Base-by-base conservation (phyloP, 2,888 invertebrate species). In the Lasius platythorax region DNA sequence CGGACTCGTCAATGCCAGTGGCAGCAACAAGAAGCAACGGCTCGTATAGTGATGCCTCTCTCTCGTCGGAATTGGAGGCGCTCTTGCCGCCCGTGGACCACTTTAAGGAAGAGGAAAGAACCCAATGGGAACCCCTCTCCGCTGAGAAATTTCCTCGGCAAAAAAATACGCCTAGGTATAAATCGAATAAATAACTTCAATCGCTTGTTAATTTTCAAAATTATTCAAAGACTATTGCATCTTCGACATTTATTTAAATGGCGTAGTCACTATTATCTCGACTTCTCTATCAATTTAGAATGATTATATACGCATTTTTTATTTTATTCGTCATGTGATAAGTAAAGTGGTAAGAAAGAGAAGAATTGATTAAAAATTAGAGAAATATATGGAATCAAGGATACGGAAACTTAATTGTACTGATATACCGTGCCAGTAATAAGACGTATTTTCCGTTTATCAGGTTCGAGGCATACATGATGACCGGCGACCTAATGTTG, bases 401-500 rank as follows among this genome's bases (percentile, higher is more conserved):
- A 50, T 68, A 18, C 9, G 28, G n/a, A 30, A 53, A 8, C 50
- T 33, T 8, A 6, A 46, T 28, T 0, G n/a, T 33, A 64, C 15
- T 40, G 12, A 40, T 61, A 43, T 74, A 8, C 43, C 9, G 28
- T 33, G 33, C 6, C n/a, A 56, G 3, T 73, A 58, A 73, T 64
- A 33, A 61, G n/a, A 5, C 8, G 33, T 8, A 43, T 40, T 73
- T 30, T 40, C 43, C 15, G 8, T 63, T 72, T 58, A 6, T 43
- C 81, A 97, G 98, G 95, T 98, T 98, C 95, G 98, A 98, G 95
- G 98, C 98, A 83, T 99, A 98, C 96, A 98, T 99, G 97, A 99
- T 99, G 99, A 99, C 99, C 46, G 99, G 99, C 67, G 99, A 99
- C 95, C 97, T 99, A 93, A 99, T 99, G 95, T 96, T 99, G 91